These are phyloP conservation scores for Hydrozoanthus gracilis DNA, from an alignment of 92 coral and sea anemone species.

Conservation along the genomic window DNA sequence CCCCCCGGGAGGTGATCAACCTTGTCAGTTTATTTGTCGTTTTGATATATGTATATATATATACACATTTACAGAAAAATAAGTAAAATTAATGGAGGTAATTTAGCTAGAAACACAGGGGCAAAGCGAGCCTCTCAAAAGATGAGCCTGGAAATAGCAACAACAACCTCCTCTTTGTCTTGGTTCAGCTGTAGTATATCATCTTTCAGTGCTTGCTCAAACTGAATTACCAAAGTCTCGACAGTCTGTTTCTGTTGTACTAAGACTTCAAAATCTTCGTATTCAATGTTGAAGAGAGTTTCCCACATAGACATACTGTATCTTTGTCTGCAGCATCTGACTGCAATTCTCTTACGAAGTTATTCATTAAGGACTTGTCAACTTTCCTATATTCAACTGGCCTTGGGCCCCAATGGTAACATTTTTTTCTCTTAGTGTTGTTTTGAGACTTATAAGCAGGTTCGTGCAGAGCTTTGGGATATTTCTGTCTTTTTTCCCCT, in stretches of 20 bases:
- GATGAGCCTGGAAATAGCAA: too few species aligned
- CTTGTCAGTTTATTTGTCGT: too few species aligned
- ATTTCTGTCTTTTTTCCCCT: conserved; percentile 38
- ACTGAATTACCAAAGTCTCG: background rate
- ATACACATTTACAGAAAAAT: too few species aligned
- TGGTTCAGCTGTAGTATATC: background rate
- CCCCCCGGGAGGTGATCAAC: too few species aligned
- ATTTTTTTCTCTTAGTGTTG: background rate
- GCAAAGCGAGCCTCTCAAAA: too few species aligned
- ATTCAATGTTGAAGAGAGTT: background rate
- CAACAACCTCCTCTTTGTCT: too few species aligned
- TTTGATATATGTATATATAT: too few species aligned
- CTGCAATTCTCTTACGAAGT: background rate
- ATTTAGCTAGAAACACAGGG: too few species aligned
- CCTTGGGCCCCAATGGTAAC: conserved; percentile 21
- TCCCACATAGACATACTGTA: conserved; percentile 26
- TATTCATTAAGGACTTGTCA: background rate
- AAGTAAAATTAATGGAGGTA: too few species aligned
- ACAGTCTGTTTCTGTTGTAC: background rate
- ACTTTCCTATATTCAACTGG: conserved; percentile 1
- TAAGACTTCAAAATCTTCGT: background rate
- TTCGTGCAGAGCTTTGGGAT: conserved; percentile 26
- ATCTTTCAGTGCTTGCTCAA: background rate
- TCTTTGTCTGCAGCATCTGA: background rate
- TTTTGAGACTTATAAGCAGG: background rate